These are phyloP conservation scores for Misgurnus mizolepis DNA, from an alignment of 2,113 vertebrate species.

Conservation along the genomic window DNA sequence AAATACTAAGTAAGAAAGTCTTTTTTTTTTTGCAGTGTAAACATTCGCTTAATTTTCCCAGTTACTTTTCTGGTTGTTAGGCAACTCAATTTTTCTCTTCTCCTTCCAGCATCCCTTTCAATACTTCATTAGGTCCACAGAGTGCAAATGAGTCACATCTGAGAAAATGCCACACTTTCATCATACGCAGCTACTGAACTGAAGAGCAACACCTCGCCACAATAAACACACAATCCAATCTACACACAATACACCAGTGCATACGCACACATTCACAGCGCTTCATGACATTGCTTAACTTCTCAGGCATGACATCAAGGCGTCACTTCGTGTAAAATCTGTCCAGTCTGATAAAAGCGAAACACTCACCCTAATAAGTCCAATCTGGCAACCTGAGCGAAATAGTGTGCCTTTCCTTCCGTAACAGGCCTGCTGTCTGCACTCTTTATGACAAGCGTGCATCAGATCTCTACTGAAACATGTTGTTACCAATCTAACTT, in stretches of 20 bases:
- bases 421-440: constrained; percentile 20
- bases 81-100: background rate
- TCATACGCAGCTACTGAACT: constrained; percentile 42
- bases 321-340: constrained; percentile 25
- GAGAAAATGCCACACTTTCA: constrained; percentile 51
- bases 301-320: constrained; percentile 35
- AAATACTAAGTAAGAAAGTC: too few relatives aligned
- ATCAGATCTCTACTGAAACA: constrained; percentile 7
- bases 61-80: background rate
- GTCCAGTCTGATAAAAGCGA: constrained; percentile 37
- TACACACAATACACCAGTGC: background rate
- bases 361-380: constrained; percentile 12
- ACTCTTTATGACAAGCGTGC: background rate
- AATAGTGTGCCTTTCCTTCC: background rate
- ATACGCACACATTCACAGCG: constrained; percentile 4
- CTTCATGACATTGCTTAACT: constrained; percentile 25
- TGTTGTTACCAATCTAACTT: constrained; percentile 2
- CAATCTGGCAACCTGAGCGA: constrained; percentile 46
- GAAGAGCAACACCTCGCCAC: constrained; percentile 1
- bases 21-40: too few relatives aligned
- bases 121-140: constrained; percentile 19
- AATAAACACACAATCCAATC: background rate
- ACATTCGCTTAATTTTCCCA: background rate
- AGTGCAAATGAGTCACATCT: constrained; percentile 52
- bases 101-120: constrained; percentile 13